phyloP scores from a whole-genome alignment of 2,797 vertebrate genomes.

The Threskiornis aethiopicus region DNA sequence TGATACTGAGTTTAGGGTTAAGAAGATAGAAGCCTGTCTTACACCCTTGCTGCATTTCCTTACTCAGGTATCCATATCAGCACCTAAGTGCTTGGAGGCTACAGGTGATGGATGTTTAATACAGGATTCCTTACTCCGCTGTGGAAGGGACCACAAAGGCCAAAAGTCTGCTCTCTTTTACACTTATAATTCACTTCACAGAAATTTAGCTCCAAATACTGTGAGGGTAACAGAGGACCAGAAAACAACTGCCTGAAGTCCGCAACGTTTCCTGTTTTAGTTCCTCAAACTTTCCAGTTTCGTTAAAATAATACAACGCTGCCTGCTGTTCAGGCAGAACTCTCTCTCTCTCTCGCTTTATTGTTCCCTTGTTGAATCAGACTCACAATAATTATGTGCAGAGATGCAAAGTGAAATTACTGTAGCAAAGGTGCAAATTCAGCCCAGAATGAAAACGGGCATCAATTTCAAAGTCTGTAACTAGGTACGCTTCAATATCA shows the following conservation, averaged over 20 bases:
- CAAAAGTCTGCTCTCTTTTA: neutral
- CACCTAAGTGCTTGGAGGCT: neutral
- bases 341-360: neutral
- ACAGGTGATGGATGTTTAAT: neutral
- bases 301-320: slow-evolving; percentile 15
- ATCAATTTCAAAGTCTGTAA: slow-evolving; percentile 49
- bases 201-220: neutral
- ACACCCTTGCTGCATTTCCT: neutral
- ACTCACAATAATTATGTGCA: slow-evolving; percentile 48
- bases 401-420: slow-evolving; percentile 52
- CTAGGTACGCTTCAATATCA: slow-evolving; percentile 31
- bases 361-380: slow-evolving; percentile 1
- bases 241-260: neutral
- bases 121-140: neutral
- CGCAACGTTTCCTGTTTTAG: neutral
- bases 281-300: neutral
- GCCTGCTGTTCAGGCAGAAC: neutral
- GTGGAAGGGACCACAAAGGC: neutral
- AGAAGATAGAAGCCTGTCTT: neutral
- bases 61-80: neutral
- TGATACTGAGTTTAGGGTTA: neutral
- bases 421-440: slow-evolving; percentile 41
- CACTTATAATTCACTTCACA: neutral
- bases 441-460: slow-evolving; percentile 11
- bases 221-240: neutral